Conservation (phyloP, 53 echinoderm and acorn worm genomes). For the Henricia sp. region DNA sequence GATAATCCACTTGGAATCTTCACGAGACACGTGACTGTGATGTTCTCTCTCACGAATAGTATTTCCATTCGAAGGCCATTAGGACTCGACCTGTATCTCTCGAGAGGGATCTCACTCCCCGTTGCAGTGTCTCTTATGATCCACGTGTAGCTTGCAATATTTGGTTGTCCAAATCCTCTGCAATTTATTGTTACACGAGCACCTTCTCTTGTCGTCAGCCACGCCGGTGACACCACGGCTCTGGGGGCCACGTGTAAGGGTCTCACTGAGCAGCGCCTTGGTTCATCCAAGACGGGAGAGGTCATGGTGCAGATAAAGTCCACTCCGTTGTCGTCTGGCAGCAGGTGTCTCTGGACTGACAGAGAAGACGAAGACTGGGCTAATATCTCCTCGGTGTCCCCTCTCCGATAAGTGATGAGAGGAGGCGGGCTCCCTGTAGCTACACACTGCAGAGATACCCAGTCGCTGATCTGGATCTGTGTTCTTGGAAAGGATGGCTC, state of each 20-base stretch:
- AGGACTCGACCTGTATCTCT: background rate
- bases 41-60: constrained; percentile 17
- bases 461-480: background rate
- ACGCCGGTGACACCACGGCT: constrained; percentile 11
- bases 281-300: background rate
- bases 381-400: background rate
- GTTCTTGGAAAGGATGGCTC: background rate
- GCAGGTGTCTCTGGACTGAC: background rate
- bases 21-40: constrained; percentile 25
- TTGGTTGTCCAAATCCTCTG: constrained; percentile 17
- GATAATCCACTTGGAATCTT: constrained; percentile 8
- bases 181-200: background rate
- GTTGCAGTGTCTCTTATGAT: background rate
- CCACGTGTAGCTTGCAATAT: constrained; percentile 17
- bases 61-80: background rate
- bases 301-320: constrained; percentile 32
- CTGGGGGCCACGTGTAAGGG: constrained; percentile 39
- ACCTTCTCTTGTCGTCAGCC: background rate
- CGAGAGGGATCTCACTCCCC: background rate
- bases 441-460: background rate
- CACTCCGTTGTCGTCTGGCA: constrained; percentile 45
- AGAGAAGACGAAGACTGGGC: background rate
- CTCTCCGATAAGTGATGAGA: background rate
- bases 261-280: constrained; percentile 29
- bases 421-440: constrained; percentile 6